phyloP scores from a whole-genome alignment of 2,113 vertebrate genomes.

The Mellivora capensis region DNA sequence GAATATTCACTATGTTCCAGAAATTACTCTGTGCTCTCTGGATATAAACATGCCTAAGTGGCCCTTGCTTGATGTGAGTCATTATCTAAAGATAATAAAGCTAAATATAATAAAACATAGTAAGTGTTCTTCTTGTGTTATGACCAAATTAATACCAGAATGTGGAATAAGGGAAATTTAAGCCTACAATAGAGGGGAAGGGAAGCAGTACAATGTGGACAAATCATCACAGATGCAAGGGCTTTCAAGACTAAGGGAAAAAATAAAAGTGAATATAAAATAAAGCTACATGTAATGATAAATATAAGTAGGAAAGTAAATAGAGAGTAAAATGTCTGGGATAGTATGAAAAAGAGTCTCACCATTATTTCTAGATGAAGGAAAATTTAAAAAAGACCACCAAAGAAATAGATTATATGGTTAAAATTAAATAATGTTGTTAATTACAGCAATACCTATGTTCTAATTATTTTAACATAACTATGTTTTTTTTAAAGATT shows the following conservation, averaged over 20 bases:
- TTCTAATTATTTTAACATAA: not conserved
- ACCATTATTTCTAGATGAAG: not conserved
- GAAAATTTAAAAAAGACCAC: not conserved
- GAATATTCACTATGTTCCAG: not conserved
- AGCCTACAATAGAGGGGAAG: not conserved
- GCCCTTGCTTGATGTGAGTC: not conserved
- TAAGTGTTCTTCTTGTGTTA: not conserved
- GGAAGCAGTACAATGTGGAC: not conserved
- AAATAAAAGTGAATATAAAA: not conserved
- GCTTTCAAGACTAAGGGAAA: not conserved
- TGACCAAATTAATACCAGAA: not conserved
- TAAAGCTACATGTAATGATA: fast-evolving
- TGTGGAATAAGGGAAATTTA: not conserved
- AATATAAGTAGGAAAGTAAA: not conserved
- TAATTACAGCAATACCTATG: not conserved
- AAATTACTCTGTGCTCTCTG: not conserved
- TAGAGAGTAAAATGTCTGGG: not conserved
- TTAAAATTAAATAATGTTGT: not conserved
- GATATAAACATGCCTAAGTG: not conserved
- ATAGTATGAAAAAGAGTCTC: not conserved
- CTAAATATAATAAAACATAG: not conserved
- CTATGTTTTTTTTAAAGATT: too few relatives aligned
- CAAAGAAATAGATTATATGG: not conserved
- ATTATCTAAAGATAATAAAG: not conserved
- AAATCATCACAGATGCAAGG: not conserved